Conservation (phyloP, 2,113 vertebrate species). For the Cheirogaleus medius region DNA sequence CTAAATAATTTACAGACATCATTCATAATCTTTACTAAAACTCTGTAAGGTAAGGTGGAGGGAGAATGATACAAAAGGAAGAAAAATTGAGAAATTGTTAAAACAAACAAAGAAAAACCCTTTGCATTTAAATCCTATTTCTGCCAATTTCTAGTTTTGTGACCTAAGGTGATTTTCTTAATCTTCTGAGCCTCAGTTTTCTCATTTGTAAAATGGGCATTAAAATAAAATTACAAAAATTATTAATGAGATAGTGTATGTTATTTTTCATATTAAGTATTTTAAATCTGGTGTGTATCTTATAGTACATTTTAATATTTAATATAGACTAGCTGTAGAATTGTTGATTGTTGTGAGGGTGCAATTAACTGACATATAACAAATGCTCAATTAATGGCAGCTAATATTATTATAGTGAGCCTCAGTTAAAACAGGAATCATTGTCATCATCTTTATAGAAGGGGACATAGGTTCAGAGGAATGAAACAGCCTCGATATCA, state of each 20-base stretch:
- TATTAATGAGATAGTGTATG: too few relatives aligned
- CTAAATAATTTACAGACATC: background rate
- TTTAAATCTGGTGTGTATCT: too few relatives aligned
- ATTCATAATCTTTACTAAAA: slow-evolving; percentile 7
- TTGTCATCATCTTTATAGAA: background rate
- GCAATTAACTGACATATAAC: background rate
- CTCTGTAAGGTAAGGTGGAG: background rate
- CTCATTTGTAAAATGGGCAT: background rate
- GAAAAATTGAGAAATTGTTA: background rate
- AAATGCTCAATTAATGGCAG: background rate
- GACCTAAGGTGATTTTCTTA: background rate
- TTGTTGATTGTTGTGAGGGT: background rate
- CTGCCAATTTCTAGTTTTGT: background rate
- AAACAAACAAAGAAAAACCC: background rate
- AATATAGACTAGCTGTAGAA: too few relatives aligned
- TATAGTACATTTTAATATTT: too few relatives aligned
- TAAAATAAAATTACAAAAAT: background rate
- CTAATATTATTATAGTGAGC: background rate
- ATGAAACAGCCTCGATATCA: background rate
- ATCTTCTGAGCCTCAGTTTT: slow-evolving; percentile 30
- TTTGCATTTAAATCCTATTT: background rate
- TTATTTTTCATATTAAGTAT: too few relatives aligned
- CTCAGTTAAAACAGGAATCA: background rate
- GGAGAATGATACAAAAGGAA: background rate
- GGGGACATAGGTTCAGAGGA: background rate